These are phyloP conservation scores for Drosophila cognata DNA, from an alignment of 2,888 invertebrate genomes.

Conservation along the genomic window DNA sequence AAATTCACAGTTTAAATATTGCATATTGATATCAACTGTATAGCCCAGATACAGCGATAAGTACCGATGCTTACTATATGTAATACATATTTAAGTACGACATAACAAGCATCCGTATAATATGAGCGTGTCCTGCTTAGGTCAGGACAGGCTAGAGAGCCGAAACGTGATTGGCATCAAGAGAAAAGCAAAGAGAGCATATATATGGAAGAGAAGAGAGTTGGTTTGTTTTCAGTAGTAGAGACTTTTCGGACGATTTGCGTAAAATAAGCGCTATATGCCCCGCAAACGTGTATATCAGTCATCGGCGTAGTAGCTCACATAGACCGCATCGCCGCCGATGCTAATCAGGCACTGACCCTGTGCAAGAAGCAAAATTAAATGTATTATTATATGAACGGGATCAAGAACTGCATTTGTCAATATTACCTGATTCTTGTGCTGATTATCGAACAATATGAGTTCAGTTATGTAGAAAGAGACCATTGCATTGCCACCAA, in stretches of 20 bases:
- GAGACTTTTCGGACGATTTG: conserved; percentile 82
- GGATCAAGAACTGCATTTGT: background rate
- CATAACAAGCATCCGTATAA: conserved; percentile 12
- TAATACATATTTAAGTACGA: conserved; percentile 24
- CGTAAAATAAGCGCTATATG: conserved; percentile 83
- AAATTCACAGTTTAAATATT: conserved; percentile 71
- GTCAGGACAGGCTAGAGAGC: conserved; percentile 23
- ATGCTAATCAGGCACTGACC: conserved; percentile 98
- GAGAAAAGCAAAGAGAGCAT: conserved; percentile 31
- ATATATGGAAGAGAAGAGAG: conserved; percentile 19
- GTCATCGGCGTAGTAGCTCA: conserved; percentile 89
- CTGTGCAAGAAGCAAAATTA: conserved; percentile 87
- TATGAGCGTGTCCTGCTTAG: conserved; percentile 21
- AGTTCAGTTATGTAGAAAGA: conserved; percentile 97
- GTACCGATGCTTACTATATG: conserved; percentile 12
- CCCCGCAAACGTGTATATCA: conserved; percentile 83
- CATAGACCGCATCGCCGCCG: conserved; percentile 96
- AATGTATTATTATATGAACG: background rate
- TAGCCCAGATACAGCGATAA: conserved; percentile 19
- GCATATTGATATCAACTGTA: conserved; percentile 53
- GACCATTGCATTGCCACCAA: conserved; percentile 98
- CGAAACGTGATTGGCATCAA: conserved; percentile 27
- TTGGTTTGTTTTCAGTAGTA: conserved; percentile 63
- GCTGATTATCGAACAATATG: conserved; percentile 95
- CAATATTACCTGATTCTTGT: conserved; percentile 95